Evolutionary conservation across 2,113 vertebrate genomes (phyloP), one percentile per base, ranked within the genome.

Genomic region (Hippocampus abdominalis): DNA sequence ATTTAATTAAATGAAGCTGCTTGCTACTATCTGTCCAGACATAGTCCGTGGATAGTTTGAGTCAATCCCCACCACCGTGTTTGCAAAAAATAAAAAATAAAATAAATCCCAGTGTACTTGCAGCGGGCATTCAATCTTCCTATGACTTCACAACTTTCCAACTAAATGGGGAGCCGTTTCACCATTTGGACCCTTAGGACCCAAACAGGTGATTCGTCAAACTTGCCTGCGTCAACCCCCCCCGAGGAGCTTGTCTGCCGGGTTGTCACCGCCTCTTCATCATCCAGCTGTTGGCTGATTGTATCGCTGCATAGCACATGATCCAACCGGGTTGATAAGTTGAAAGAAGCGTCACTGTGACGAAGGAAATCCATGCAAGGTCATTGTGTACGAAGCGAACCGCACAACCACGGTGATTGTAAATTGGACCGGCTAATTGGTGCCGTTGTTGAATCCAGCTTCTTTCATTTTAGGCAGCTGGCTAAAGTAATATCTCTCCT

Each of bases 311-410:
- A 84, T 78, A 75, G 68, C 68, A 69, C 57, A 29, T 23, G 71
- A 64, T 71, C 78, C 76, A 72, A 56, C 71, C 79, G 68, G 68
- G 72, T 71, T 59, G 71, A 15, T n/a, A 69, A 62, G 74, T 71
- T 79, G 62, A 72, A 82, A 71, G 70, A 78, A 76, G 81, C 68
- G 75, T 70, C 73, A 72, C 51, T 54, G 69, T 80, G 74, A 66
- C 72, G 40, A 73, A 71, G 66, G 72, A 78, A 87, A 87, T 86
- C 86, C 86, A 83, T 67, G 81, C 84, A 78, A 76, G 73, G 49
- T 71, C 72, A 85, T 84, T 84, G 88, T 86, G 83, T 71, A 36
- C 32, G 32, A 36, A 36, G 5, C 32, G 0, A 36, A 36, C 32
- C 32, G 32, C 32, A 36, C 32, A 6, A 36, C 32, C 32, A 6